Evolutionary conservation across 2,113 vertebrate species (phyloP).

Genomic region (Rhea americana): DNA sequence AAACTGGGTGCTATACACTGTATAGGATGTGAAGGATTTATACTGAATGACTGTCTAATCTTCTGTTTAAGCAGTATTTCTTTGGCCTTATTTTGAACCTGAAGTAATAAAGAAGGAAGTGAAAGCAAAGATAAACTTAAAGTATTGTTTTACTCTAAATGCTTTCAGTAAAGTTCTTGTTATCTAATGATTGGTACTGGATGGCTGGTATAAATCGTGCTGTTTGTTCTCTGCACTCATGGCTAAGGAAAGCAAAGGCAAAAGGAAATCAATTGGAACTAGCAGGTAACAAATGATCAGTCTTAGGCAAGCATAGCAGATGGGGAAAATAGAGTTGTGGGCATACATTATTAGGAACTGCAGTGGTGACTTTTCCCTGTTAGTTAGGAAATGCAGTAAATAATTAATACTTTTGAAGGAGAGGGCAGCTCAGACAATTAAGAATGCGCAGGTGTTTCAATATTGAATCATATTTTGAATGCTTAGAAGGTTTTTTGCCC

Average conservation of each 20-base stretch:
- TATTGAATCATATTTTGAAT: neutral
- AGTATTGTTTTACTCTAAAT: slow-evolving; percentile 83
- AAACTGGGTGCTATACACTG: neutral
- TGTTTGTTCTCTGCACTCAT: slow-evolving; percentile 73
- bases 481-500: neutral
- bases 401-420: slow-evolving; percentile 29
- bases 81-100: slow-evolving; percentile 79
- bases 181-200: slow-evolving; percentile 84
- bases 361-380: slow-evolving; percentile 5
- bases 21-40: slow-evolving; percentile 56
- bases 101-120: slow-evolving; percentile 78
- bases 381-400: slow-evolving; percentile 53
- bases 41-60: slow-evolving; percentile 63
- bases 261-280: slow-evolving; percentile 85
- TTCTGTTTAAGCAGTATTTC: slow-evolving; percentile 61
- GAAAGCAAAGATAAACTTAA: slow-evolving; percentile 81
- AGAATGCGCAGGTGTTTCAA: neutral
- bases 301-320: slow-evolving; percentile 77
- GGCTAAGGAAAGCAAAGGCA: slow-evolving; percentile 72
- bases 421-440: neutral
- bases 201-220: slow-evolving; percentile 81
- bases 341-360: slow-evolving; percentile 67
- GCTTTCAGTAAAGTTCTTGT: slow-evolving; percentile 81
- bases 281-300: slow-evolving; percentile 83
- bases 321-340: slow-evolving; percentile 71